Conservation (phyloP, 2,888 invertebrate genomes). For the Agriopis aurantiaria region DNA sequence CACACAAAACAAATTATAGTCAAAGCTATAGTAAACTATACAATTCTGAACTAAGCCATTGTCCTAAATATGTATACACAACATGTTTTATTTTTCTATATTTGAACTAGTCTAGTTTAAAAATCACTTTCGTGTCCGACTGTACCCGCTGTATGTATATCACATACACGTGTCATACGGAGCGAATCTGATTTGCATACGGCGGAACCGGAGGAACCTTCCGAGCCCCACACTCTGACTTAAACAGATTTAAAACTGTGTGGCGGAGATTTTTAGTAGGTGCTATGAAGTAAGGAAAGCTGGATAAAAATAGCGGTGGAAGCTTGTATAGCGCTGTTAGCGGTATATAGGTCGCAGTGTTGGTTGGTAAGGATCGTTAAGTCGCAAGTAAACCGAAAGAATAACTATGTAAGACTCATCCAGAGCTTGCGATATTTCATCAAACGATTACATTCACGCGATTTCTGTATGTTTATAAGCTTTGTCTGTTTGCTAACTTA, state of each 20-base stretch:
- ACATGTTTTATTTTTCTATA: too few species aligned
- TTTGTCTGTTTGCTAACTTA: too few species aligned
- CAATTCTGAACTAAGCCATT: too few species aligned
- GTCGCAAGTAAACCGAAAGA: too few species aligned
- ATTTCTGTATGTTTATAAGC: too few species aligned
- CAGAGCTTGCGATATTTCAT: too few species aligned
- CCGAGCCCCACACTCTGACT: slow-evolving; percentile 26
- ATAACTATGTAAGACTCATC: too few species aligned
- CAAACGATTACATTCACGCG: too few species aligned
- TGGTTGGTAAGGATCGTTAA: background rate
- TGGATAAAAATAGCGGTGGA: background rate
- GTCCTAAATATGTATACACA: too few species aligned
- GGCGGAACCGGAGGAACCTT: slow-evolving; percentile 38
- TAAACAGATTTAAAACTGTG: slow-evolving; percentile 36
- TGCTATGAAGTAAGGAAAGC: slow-evolving; percentile 4
- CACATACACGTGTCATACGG: slow-evolving; percentile 27
- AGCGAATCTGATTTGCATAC: slow-evolving; percentile 42
- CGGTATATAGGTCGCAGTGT: background rate
- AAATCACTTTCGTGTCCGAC: slow-evolving; percentile 9
- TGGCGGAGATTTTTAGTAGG: slow-evolving; percentile 22
- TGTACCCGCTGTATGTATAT: slow-evolving; percentile 23
- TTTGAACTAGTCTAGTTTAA: too few species aligned
- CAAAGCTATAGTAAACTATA: too few species aligned
- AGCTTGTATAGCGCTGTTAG: background rate
- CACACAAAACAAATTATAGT: too few species aligned